These are phyloP conservation scores for Lepidocyrtinus sp. DNA, from an alignment of 2,888 invertebrate genomes.

Conservation along the genomic window DNA sequence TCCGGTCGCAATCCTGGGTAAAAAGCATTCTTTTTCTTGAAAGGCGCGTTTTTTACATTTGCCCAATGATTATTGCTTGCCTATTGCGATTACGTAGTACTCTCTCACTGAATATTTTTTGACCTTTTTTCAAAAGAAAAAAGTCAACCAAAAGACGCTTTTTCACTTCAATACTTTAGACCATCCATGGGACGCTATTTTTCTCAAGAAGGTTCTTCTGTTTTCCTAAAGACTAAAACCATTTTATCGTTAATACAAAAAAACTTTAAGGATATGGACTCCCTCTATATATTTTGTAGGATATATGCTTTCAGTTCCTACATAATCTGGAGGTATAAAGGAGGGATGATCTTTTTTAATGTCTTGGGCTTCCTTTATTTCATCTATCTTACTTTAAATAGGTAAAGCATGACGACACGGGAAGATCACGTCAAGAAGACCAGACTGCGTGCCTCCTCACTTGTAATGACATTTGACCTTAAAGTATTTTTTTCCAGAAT, in stretches of 20 bases:
- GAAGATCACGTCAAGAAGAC: constrained; percentile 60
- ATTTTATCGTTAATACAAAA: too few relatives aligned
- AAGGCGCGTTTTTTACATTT: background rate
- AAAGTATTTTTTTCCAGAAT: constrained; percentile 18
- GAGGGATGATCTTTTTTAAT: constrained; percentile 3
- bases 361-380: constrained; percentile 7
- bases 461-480: constrained; percentile 56
- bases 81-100: background rate
- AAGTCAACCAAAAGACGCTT: background rate
- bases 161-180: background rate
- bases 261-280: too few relatives aligned
- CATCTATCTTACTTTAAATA: background rate
- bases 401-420: constrained; percentile 28
- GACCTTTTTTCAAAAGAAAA: background rate
- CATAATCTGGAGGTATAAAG: background rate
- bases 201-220: background rate
- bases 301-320: too few relatives aligned
- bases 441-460: constrained; percentile 69
- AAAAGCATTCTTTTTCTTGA: background rate
- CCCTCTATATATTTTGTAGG: too few relatives aligned
- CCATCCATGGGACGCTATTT: background rate
- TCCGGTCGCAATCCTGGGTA: background rate
- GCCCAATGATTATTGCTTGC: background rate
- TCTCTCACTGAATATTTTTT: background rate
- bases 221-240: background rate